phyloP scores from a whole-genome alignment of 2,888 invertebrate species.

The Himalopsyche japonica region DNA sequence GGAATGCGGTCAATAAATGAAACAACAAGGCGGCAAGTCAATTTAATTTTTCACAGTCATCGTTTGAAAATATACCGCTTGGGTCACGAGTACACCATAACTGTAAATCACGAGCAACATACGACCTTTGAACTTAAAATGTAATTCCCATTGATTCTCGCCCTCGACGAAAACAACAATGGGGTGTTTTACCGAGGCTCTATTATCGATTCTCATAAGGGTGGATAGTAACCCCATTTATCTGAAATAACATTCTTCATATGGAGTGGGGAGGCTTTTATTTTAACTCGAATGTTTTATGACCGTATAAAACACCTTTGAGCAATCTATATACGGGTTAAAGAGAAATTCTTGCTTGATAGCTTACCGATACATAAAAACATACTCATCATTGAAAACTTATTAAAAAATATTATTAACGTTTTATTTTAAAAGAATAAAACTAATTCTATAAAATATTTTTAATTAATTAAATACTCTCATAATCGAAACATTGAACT shows the following conservation, averaged over 20 bases:
- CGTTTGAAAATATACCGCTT: not conserved
- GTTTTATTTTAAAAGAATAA: too few species aligned
- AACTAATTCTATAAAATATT: too few species aligned
- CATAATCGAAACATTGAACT: too few species aligned
- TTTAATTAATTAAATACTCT: too few species aligned
- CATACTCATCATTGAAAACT: too few species aligned
- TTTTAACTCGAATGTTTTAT: not conserved
- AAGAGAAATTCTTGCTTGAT: not conserved
- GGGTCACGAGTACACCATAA: conserved; percentile 6
- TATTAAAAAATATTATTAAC: too few species aligned
- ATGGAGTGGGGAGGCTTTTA: not conserved
- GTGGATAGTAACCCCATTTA: not conserved
- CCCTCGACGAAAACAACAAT: not conserved
- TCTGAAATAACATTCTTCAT: not conserved
- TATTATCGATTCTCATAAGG: not conserved
- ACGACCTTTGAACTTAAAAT: conserved; percentile 25
- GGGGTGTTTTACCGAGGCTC: not conserved
- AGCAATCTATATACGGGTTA: not conserved
- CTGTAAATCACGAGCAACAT: conserved; percentile 14
- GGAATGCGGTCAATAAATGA: not conserved
- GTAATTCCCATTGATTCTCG: conserved; percentile 30
- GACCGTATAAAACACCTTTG: not conserved
- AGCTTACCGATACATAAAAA: not conserved
- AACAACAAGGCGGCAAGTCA: not conserved
- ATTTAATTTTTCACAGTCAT: not conserved